phyloP scores from a whole-genome alignment of 92 coral and sea anemone genomes.

The Porites rus region DNA sequence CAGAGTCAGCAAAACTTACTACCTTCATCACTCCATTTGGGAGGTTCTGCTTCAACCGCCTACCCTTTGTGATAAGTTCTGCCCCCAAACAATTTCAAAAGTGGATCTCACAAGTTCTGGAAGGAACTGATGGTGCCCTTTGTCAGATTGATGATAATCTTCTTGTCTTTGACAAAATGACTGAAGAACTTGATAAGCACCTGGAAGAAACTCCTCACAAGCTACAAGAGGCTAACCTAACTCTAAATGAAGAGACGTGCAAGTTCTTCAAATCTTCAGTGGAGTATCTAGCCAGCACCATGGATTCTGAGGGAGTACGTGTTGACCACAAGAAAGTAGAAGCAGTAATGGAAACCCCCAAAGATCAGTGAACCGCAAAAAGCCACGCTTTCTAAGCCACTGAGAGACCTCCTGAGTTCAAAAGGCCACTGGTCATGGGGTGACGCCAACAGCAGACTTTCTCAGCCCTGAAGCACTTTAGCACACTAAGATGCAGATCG shows the following conservation, averaged over 20 bases:
- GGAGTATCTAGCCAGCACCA: slow-evolving; percentile 6
- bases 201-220: not conserved
- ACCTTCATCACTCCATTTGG: no score
- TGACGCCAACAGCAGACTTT: slow-evolving; percentile 24
- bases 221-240: slow-evolving; percentile 21
- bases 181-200: slow-evolving; percentile 2
- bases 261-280: slow-evolving; percentile 22
- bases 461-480: slow-evolving; percentile 3
- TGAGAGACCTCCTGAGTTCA: no score
- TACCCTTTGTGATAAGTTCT: no score
- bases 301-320: not conserved
- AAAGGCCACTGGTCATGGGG: not conserved
- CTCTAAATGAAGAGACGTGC: not conserved
- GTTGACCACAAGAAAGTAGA: not conserved
- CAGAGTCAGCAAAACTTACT: no score
- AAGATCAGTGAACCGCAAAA: no score
- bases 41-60: no score
- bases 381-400: slow-evolving; percentile 29
- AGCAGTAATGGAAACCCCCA: no score
- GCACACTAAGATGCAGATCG: not conserved
- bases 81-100: no score
- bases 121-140: no score
- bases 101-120: no score
- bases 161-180: slow-evolving; percentile 28
- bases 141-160: slow-evolving; percentile 20